Evolutionary conservation across 2,888 invertebrate species (phyloP), one percentile per base, ranked within the genome.

Genomic region (Gasteruption jaculator): DNA sequence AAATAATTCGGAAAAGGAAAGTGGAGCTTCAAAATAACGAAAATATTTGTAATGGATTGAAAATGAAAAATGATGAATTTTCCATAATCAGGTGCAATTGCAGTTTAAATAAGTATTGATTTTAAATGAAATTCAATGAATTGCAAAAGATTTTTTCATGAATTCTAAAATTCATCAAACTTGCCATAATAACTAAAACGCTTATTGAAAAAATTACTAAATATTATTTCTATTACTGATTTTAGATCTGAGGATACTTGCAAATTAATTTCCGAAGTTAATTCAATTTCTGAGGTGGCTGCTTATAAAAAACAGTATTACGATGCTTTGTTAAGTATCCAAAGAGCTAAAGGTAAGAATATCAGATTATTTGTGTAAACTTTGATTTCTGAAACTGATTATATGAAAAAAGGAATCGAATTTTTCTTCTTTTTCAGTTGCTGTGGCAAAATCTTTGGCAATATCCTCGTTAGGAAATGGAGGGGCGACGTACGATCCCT

Each of bases 261-360:
- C n/a, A n/a, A n/a, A n/a, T n/a, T n/a, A n/a, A n/a, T n/a, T n/a
- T n/a, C n/a, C n/a, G n/a, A n/a, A n/a, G n/a, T n/a, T n/a, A n/a
- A n/a, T n/a, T 53, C 58, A 10, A 44, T 52, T 37, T 46, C 52
- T 14, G 57, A 63, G 39, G 43, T 60, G 12, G 48, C 52, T 8
- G 46, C 52, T 19, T 58, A 57, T 27, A 60, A 58, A 43, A 61
- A 57, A 47, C 62, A 58, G 16, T 64, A 58, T 19, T 64, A 59
- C 25, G 56, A 64, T 30, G 49, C 58, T 4, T 41, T 63, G 29
- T 39, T 64, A 34, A 58, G 46, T 39, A 51, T 59, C 38, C 62
- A 62, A 30, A 56, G 53, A 42, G 54, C 62, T 21, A 62, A 63
- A 53, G 56, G 64, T 64, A 51, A 45, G 20, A 48, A 42, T 41